Evolutionary conservation across 2,888 invertebrate genomes (phyloP).

Genomic region (Strigamia maritima): DNA sequence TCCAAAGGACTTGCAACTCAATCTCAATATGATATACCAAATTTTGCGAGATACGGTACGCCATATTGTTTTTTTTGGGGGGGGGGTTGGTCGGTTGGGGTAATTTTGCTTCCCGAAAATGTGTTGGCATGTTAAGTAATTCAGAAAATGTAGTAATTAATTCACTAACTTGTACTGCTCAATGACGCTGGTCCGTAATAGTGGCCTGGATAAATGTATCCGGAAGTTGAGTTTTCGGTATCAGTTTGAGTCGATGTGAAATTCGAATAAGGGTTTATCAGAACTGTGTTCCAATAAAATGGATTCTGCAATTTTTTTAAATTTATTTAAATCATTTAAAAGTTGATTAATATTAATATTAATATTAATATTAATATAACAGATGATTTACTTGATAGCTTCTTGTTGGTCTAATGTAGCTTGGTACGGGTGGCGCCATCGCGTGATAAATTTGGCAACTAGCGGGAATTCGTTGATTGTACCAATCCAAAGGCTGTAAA

Average conservation of each 20-base stretch:
- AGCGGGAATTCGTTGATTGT: conserved; percentile 18
- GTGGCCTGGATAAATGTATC: neutral
- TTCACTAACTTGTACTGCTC: neutral
- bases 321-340: too few species aligned
- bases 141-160: neutral
- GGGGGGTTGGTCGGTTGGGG: too few species aligned
- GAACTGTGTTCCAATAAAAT: neutral
- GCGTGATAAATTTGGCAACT: conserved; percentile 26
- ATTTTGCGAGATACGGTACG: too few species aligned
- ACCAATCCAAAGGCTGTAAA: conserved; percentile 9
- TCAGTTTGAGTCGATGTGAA: neutral
- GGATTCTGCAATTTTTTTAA: too few species aligned
- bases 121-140: neutral
- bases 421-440: conserved; percentile 1
- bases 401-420: neutral
- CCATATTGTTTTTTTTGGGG: too few species aligned
- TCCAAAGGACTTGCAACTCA: too few species aligned
- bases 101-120: neutral
- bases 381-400: neutral
- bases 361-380: neutral
- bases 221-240: neutral
- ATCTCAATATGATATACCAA: too few species aligned
- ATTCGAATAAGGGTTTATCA: neutral
- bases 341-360: neutral
- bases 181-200: conserved; percentile 2